A percentile compares a stretch with the other conserved stretches of the same genome.
These are phyloP conservation scores for Cataglyphis cursor DNA, from an alignment of 2,888 invertebrate genomes.

Conservation along the genomic window DNA sequence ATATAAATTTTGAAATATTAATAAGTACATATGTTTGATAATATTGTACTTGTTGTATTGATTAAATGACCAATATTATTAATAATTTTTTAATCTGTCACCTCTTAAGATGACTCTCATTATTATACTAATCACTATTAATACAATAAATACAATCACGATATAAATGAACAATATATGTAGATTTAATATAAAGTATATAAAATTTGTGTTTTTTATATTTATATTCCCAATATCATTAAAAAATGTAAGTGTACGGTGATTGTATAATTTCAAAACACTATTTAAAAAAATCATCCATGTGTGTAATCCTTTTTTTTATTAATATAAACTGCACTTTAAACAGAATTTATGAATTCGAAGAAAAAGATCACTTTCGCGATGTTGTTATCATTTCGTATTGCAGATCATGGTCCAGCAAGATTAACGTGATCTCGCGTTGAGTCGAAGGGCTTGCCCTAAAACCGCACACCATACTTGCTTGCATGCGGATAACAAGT, in stretches of 20 bases:
- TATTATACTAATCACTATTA: background rate
- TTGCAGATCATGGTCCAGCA: background rate
- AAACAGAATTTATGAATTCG: background rate
- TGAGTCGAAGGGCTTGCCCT: constrained; percentile 71
- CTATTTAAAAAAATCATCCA: background rate
- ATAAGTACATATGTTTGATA: background rate
- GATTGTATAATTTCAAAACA: background rate
- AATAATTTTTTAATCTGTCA: background rate
- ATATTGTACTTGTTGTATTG: background rate
- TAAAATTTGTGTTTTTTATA: background rate
- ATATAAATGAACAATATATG: background rate
- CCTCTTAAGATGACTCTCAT: background rate
- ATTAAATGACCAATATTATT: background rate
- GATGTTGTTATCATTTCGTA: background rate
- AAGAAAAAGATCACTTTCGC: background rate
- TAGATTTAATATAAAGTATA: background rate
- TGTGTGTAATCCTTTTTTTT: background rate
- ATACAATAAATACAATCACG: background rate
- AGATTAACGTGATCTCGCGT: constrained; percentile 3
- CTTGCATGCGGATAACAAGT: constrained; percentile 21
- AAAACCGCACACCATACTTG: constrained; percentile 47
- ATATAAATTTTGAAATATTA: background rate
- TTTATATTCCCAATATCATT: constrained; percentile 1
- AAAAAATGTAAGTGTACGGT: background rate
- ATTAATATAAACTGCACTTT: background rate